Percentiles rank a stretch among this genome's conserved stretches.
These are phyloP conservation scores for Sebastes vulpes DNA, from an alignment of 2,797 vertebrate species.

Conservation along the genomic window DNA sequence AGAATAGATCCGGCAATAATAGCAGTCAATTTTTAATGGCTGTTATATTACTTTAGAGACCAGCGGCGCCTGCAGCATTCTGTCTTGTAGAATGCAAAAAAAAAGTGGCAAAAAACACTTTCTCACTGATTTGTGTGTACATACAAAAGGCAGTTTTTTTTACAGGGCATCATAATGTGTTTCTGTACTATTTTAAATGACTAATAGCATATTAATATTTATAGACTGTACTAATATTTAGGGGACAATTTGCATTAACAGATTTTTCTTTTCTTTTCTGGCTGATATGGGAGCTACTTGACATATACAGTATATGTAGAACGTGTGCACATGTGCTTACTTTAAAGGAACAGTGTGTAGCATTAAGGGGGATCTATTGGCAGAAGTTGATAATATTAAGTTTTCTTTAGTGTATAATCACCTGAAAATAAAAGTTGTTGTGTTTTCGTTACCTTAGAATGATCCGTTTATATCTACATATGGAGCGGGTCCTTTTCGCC, in stretches of 20 bases:
- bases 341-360: neutral
- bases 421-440: neutral
- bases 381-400: neutral
- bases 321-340: neutral
- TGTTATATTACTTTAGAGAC: slow-evolving; percentile 28
- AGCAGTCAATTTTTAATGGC: slow-evolving; percentile 29
- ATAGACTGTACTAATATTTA: neutral
- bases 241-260: neutral
- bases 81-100: neutral
- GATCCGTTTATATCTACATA: neutral
- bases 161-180: neutral
- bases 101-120: neutral
- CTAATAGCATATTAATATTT: neutral
- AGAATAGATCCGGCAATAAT: slow-evolving; percentile 35
- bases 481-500: neutral
- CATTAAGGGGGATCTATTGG: neutral
- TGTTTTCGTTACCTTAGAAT: neutral
- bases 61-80: neutral
- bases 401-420: neutral
- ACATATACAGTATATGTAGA: neutral
- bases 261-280: neutral
- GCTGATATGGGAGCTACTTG: neutral
- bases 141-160: neutral
- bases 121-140: neutral
- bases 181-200: neutral